Base-by-base conservation (phyloP, 2,888 invertebrate species). In the Oxyteleia sp. region DNA sequence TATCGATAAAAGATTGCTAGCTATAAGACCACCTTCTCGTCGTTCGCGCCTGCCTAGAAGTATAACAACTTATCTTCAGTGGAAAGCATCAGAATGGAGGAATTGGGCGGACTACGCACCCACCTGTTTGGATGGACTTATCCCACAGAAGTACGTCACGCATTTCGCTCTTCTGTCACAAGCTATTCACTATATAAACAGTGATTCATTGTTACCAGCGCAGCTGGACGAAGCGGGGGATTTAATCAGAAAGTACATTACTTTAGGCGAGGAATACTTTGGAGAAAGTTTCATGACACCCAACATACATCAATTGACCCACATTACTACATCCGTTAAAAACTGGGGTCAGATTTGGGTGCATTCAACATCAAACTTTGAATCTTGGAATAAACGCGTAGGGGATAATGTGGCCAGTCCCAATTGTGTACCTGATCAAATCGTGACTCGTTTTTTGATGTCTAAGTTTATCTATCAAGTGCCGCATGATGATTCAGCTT, bases 1-100 rank as follows among this genome's bases (percentile, higher is more conserved):
- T 2, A 38, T 38, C n/a, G 38, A 38, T 4, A 38, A 38, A 1
- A 38, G 11, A 38, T 11, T 38, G 4, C 7, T 38, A 1, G 1
- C 38, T 3, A 38, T 38, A 38, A 51, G 59, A 51, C 49, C 41
- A 69, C 69, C 49, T 0, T 57, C 32, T 15, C 53, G 53, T 47
- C 55, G 74, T n/a, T 71, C 76, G 7, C 47, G 84, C 11, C 49
- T n/a, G 29, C 74, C 75, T 8, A 53, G 79, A 63, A 20, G 18
- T 3, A 55, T 83, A 8, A 32, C 43, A 57, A 13, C 10, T 8
- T 8, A 2, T 13, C 43, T 38, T 35, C 41, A 66, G n/a, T 84
- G 80, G 76, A 81, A 81, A 47, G 78, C 78, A 4, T 69, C 75
- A 13, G 78, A 82, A 51, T 78, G 64, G 82, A 29, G 82, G 13